A percentile compares a stretch with the other conserved stretches of the same genome.
phyloP scores from a whole-genome alignment of 1,140 invertebrate genomes.

The Drosophila arawakana region DNA sequence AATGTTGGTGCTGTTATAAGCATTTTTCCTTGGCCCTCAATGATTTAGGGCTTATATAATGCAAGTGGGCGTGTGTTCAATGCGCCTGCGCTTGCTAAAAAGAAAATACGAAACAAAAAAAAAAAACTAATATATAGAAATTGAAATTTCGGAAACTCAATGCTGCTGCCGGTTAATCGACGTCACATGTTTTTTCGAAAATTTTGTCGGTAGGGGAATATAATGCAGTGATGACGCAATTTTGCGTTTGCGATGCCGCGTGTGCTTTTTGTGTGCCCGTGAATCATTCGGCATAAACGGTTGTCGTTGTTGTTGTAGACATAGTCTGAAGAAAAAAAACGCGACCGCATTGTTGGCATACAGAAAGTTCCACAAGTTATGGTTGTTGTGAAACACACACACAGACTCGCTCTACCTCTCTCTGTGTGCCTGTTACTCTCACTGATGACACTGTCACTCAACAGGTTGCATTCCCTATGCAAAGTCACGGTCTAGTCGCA shows the following conservation, averaged over 20 bases:
- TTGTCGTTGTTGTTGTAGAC: slow-evolving; percentile 18
- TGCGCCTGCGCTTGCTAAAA: slow-evolving; percentile 44
- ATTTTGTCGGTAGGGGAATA: slow-evolving; percentile 16
- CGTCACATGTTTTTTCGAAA: slow-evolving; percentile 49
- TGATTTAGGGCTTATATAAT: slow-evolving; percentile 46
- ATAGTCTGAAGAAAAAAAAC: slow-evolving; percentile 7
- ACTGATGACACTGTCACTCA: slow-evolving; percentile 8
- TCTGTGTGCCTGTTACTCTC: neutral
- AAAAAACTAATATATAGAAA: slow-evolving; percentile 28
- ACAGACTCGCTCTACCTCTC: neutral
- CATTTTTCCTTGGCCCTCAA: slow-evolving; percentile 40
- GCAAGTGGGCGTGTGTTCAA: slow-evolving; percentile 50
- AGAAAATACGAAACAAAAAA: slow-evolving; percentile 5
- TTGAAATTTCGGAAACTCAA: slow-evolving; percentile 38
- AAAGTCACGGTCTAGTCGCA: slow-evolving; percentile 24
- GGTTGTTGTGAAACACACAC: neutral
- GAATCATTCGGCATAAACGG: slow-evolving; percentile 57
- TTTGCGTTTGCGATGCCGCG: slow-evolving; percentile 59
- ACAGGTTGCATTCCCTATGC: slow-evolving; percentile 33
- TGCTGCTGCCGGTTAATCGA: slow-evolving; percentile 28
- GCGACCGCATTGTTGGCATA: slow-evolving; percentile 39
- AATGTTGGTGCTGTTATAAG: slow-evolving; percentile 24
- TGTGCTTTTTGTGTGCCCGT: slow-evolving; percentile 63
- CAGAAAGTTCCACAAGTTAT: slow-evolving; percentile 34
- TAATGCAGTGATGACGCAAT: slow-evolving; percentile 74